Conservation (phyloP, 23 tunicate species). For the Halocynthia roretzi region DNA sequence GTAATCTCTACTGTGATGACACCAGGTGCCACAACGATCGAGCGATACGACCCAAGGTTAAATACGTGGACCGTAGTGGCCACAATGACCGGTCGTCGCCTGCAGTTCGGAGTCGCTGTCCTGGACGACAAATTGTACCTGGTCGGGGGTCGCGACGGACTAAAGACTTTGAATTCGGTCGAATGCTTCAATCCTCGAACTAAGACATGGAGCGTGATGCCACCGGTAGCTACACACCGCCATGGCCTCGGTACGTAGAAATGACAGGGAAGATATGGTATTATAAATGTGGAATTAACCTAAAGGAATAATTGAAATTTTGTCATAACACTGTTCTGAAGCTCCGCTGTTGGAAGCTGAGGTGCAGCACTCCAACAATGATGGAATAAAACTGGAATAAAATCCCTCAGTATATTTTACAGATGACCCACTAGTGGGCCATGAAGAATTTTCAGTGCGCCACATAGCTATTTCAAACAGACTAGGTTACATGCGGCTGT, state of each 20-base stretch:
- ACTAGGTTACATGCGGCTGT: no score
- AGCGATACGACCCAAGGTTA: slow-evolving; percentile 58
- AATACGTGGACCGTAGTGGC: slow-evolving; percentile 59
- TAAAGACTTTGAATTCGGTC: slow-evolving; percentile 91
- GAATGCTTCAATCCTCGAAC: slow-evolving; percentile 84
- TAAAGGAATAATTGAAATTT: no score
- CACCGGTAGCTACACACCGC: slow-evolving; percentile 88
- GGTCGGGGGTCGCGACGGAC: slow-evolving; percentile 91
- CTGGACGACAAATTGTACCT: slow-evolving; percentile 62
- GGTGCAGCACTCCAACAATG: no score
- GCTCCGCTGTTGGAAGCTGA: no score
- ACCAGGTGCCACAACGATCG: slow-evolving; percentile 81
- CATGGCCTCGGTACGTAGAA: slow-evolving; percentile 77
- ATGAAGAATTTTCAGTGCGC: no score
- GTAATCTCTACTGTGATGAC: not conserved
- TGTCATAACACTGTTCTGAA: no score
- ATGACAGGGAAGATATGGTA: not conserved
- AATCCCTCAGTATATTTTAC: no score
- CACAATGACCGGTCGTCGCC: slow-evolving; percentile 76
- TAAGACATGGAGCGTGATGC: slow-evolving; percentile 71
- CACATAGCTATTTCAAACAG: no score
- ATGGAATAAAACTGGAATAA: no score
- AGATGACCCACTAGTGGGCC: no score
- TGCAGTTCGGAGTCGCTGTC: slow-evolving; percentile 94
- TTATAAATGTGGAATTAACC: no score